Conservation (phyloP, 2,888 invertebrate genomes). For the Geophilus truncorum region DNA sequence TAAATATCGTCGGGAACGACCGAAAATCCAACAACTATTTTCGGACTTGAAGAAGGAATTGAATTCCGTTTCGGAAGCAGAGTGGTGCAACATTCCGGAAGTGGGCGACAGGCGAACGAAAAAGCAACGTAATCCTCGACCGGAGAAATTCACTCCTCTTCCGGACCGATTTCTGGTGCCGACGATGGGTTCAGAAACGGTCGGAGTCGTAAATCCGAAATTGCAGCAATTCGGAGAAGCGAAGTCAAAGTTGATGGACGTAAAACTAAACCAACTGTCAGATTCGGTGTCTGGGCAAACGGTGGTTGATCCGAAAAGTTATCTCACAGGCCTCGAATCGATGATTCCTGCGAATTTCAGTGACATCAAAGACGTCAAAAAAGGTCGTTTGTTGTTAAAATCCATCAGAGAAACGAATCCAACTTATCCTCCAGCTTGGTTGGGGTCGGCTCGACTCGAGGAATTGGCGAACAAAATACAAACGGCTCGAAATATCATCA, state of each 20-base stretch:
- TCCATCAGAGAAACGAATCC: constrained; percentile 96
- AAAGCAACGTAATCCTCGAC: constrained; percentile 88
- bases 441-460: constrained; percentile 95
- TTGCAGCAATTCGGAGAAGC: constrained; percentile 76
- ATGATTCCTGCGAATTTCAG: constrained; percentile 99
- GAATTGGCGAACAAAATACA: constrained; percentile 97
- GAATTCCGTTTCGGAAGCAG: constrained; percentile 69
- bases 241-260: constrained; percentile 97
- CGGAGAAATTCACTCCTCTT: constrained; percentile 94
- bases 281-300: constrained; percentile 99
- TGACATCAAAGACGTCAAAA: constrained; percentile 93
- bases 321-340: constrained; percentile 97
- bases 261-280: constrained; percentile 88
- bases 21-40: constrained; percentile 99
- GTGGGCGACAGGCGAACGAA: constrained; percentile 98
- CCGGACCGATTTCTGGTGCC: constrained; percentile 92
- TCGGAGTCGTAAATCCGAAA: constrained; percentile 69
- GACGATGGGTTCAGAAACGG: constrained; percentile 65
- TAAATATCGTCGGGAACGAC: constrained; percentile 93
- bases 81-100: constrained; percentile 97
- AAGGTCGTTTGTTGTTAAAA: constrained; percentile 87
- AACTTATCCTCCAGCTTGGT: constrained; percentile 99
- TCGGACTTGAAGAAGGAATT: constrained; percentile 79
- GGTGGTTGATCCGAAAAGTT: constrained; percentile 98
- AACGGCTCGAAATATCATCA: constrained; percentile 92